These are phyloP conservation scores for Oenanthe oenanthe DNA, from an alignment of 2,113 vertebrate species.

Conservation along the genomic window DNA sequence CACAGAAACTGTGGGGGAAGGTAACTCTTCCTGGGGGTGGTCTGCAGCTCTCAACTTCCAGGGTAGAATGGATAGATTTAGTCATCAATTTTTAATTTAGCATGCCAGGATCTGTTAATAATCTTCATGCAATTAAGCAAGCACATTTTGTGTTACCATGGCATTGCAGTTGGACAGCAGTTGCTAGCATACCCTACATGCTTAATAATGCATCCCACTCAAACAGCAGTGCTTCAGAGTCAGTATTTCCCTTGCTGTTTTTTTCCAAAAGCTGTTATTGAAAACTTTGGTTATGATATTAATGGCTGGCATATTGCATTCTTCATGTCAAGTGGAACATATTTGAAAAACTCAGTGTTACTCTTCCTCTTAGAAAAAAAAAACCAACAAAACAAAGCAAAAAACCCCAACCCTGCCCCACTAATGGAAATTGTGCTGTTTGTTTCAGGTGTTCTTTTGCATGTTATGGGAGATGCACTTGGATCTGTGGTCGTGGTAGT, in stretches of 20 bases:
- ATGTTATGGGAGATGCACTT: constrained; percentile 83
- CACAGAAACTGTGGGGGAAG: neutral
- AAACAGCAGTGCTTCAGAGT: neutral
- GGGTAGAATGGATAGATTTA: neutral
- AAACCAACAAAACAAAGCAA: neutral
- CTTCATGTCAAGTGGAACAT: neutral
- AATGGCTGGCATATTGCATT: neutral
- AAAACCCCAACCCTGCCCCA: rapidly evolving
- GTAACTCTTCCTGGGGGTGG: neutral
- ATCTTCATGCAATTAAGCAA: neutral
- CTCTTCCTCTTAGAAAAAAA: rapidly evolving
- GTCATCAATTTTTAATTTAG: constrained; percentile 6
- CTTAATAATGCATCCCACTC: constrained; percentile 25
- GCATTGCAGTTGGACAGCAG: neutral
- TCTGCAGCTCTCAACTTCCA: neutral
- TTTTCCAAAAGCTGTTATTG: neutral
- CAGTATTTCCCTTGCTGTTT: neutral
- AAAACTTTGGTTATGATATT: neutral
- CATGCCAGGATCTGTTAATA: neutral
- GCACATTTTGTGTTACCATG: neutral
- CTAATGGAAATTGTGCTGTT: constrained; percentile 8
- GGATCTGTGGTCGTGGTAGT: constrained; percentile 82
- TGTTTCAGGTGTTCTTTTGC: constrained; percentile 80
- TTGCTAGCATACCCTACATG: neutral
- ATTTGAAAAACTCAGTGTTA: neutral